Conservation (phyloP, 2,113 vertebrate genomes). For the Hydropotes inermis region DNA sequence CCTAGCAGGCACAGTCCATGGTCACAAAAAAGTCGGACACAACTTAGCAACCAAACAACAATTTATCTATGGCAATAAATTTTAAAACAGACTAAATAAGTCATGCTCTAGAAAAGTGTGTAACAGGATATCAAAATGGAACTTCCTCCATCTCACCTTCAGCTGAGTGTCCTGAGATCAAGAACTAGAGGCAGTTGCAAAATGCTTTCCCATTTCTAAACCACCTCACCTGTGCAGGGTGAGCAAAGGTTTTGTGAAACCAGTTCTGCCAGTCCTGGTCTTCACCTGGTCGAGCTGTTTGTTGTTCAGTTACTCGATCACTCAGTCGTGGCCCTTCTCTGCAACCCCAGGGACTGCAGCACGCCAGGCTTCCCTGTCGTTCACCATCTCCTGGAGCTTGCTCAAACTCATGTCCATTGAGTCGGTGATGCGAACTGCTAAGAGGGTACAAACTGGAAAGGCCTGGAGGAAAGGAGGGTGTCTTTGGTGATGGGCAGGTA, state of each 20-base stretch:
- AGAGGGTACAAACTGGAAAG: not conserved
- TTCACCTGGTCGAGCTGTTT: not conserved
- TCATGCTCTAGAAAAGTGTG: not conserved
- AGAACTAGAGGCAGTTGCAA: not conserved
- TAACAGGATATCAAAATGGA: not conserved
- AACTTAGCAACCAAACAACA: not conserved
- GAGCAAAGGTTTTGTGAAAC: not conserved
- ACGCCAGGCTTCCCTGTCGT: not conserved
- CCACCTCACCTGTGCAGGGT: not conserved
- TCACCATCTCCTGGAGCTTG: not conserved
- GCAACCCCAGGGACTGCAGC: not conserved
- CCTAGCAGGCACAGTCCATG: not conserved
- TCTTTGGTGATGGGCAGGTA: not conserved
- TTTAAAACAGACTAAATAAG: not conserved
- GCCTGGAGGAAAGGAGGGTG: not conserved
- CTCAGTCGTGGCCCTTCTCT: not conserved
- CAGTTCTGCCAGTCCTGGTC: not conserved
- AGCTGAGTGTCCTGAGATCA: not conserved
- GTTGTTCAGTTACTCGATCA: not conserved
- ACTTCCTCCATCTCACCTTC: not conserved
- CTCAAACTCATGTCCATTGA: not conserved
- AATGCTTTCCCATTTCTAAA: not conserved
- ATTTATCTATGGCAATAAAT: not conserved
- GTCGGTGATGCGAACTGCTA: not conserved
- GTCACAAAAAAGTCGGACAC: not conserved